Percentiles rank a stretch among this genome's conserved stretches.
These are phyloP conservation scores for Lipophrys pholis DNA, from an alignment of 2,113 vertebrate genomes.

Conservation along the genomic window DNA sequence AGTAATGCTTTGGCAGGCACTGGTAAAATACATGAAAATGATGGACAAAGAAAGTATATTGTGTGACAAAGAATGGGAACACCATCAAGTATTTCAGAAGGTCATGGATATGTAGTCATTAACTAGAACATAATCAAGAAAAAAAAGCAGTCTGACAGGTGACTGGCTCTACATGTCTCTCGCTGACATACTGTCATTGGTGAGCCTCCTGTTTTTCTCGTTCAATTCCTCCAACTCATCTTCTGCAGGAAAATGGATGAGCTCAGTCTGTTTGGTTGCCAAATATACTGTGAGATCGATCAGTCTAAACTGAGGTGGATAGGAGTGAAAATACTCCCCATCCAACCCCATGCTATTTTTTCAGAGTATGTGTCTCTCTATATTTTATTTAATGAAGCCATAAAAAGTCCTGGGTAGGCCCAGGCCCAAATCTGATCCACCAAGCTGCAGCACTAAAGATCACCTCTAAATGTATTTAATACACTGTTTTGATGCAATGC, in stretches of 20 bases:
- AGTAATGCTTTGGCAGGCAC: too few relatives aligned
- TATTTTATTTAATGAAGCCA: background rate
- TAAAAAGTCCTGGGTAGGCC: background rate
- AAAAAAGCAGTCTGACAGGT: background rate
- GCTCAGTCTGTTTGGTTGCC: slow-evolving; percentile 22
- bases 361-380: background rate
- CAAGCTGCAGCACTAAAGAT: slow-evolving; percentile 14
- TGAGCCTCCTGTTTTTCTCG: background rate
- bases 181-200: slow-evolving; percentile 1
- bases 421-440: slow-evolving; percentile 1
- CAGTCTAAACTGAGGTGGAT: slow-evolving; percentile 12
- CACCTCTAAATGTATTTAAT: background rate
- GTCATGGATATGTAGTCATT: slow-evolving; percentile 22
- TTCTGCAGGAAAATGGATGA: slow-evolving; percentile 24
- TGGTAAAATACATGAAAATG: background rate
- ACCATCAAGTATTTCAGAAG: background rate
- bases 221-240: background rate
- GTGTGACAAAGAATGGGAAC: background rate
- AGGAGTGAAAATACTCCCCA: background rate
- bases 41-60: slow-evolving; percentile 4
- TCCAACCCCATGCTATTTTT: background rate
- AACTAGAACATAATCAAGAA: slow-evolving; percentile 19
- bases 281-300: slow-evolving; percentile 12
- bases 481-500: background rate
- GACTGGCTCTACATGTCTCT: slow-evolving; percentile 18